phyloP scores from a whole-genome alignment of 2,888 invertebrate species.

The Electrophaes corylata region DNA sequence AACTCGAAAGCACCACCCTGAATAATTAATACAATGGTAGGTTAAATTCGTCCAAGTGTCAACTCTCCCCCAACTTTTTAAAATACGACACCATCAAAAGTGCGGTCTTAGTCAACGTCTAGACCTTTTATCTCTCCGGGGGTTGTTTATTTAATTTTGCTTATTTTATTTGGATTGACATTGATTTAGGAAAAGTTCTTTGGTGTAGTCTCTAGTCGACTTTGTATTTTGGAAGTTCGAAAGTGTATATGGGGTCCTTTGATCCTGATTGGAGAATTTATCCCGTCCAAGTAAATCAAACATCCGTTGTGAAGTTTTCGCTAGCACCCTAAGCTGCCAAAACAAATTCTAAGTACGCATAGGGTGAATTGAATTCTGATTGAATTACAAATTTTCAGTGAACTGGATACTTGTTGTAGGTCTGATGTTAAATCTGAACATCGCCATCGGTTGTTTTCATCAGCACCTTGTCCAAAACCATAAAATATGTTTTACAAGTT shows the following conservation, averaged over 20 bases:
- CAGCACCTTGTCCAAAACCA: neutral
- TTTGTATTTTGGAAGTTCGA: conserved; percentile 54
- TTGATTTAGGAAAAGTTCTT: conserved; percentile 74
- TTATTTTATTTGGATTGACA: conserved; percentile 81
- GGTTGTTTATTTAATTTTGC: conserved; percentile 81
- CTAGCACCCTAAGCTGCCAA: conserved; percentile 56
- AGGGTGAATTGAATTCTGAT: conserved; percentile 61
- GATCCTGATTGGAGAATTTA: conserved; percentile 80
- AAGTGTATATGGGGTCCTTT: conserved; percentile 57
- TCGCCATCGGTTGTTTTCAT: neutral
- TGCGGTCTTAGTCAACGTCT: conserved; percentile 75
- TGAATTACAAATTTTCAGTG: conserved; percentile 49
- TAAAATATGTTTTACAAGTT: neutral
- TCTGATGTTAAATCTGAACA: neutral
- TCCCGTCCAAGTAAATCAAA: conserved; percentile 67
- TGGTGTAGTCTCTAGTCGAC: conserved; percentile 50
- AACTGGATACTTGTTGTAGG: conserved; percentile 21
- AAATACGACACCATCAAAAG: conserved; percentile 81
- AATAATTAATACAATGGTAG: conserved; percentile 84
- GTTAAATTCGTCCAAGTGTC: conserved; percentile 83
- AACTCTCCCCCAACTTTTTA: conserved; percentile 79
- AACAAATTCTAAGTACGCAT: conserved; percentile 58
- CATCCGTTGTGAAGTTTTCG: conserved; percentile 57
- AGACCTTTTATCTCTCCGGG: conserved; percentile 77
- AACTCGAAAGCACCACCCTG: conserved; percentile 76